Evolutionary conservation across 2,888 invertebrate genomes (phyloP), one percentile per base, ranked within the genome.

Genomic region (Volucella zonaria): DNA sequence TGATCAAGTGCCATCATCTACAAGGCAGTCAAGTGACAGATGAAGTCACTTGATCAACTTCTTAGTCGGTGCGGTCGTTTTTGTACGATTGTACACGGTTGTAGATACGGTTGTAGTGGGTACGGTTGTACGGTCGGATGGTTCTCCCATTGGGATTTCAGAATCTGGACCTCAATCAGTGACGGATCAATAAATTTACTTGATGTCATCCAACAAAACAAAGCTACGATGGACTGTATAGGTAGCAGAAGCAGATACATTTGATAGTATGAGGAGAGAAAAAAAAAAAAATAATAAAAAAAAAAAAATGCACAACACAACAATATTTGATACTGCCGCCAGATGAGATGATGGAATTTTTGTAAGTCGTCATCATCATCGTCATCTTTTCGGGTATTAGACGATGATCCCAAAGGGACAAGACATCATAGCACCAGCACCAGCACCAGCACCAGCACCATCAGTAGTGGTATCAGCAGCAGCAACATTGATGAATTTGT

Each of bases 1-100:
- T 85, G 85, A 85, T 85, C 81, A 85, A 85, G 85, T 85, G 81
- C 85, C 85, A 85, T 85, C 85, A 81, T 85, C 85, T 81, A 85
- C 76, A 81, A 76, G 6, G 75, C 85, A 77, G 76, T 81, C 85
- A 85, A 85, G 85, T 85, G 85, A 81, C 85, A 85, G 85, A 85
- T 85, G 85, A 81, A 80, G 85, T 80, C 85, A 85, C 85, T 85
- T 85, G 85, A 85, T 85, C 85, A 77, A 81, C 56, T 80, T 77
- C 81, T 66, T 67, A 77, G 31, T 31, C 31, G 31, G 71, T 85
- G 81, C 76, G 85, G 81, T 85, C 76, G 81, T 18, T 18, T 31
- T 68, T 14, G 59, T 66, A 31, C 49, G 31, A 47, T 70, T 15
- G 62, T 78, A 42, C 59, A 59, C 71, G 73, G 73, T 66, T 40